These are phyloP conservation scores for Drosophila chauvacae DNA, from an alignment of 1,140 invertebrate genomes.

Conservation along the genomic window DNA sequence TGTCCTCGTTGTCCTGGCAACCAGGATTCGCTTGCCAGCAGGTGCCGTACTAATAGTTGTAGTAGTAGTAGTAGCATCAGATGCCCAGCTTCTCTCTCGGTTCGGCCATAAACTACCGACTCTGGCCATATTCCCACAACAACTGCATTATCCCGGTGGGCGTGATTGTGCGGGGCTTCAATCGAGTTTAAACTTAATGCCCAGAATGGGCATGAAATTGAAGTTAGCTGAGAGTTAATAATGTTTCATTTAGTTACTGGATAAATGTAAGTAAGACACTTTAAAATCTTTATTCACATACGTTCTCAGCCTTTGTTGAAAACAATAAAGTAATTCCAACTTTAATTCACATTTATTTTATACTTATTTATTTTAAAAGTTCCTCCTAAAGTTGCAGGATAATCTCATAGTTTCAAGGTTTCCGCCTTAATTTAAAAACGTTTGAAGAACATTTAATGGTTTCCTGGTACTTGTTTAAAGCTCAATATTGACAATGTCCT, in stretches of 20 bases:
- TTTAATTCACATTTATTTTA: too few relatives aligned
- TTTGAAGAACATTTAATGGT: neutral
- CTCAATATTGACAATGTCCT: neutral
- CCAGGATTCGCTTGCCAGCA: slow-evolving; percentile 5
- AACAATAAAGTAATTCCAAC: too few relatives aligned
- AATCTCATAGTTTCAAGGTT: too few relatives aligned
- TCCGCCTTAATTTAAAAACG: neutral
- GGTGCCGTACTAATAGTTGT: neutral
- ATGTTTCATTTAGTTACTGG: neutral
- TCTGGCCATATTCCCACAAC: slow-evolving; percentile 32
- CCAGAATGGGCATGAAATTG: slow-evolving; percentile 2
- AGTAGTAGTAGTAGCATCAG: neutral
- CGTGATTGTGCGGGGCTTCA: slow-evolving; percentile 19
- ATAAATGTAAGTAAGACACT: neutral
- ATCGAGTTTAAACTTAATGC: slow-evolving; percentile 18
- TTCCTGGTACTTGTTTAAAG: neutral
- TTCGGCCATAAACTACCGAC: slow-evolving; percentile 59
- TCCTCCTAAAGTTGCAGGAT: too few relatives aligned
- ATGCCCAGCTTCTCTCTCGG: slow-evolving; percentile 45
- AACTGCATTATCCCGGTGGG: slow-evolving; percentile 44
- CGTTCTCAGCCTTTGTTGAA: too few relatives aligned
- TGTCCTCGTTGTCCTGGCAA: slow-evolving; percentile 49
- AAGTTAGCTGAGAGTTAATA: slow-evolving; percentile 8
- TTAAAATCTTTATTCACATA: neutral
- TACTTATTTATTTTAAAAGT: too few relatives aligned